Conservation (phyloP, 2,888 invertebrate species). For the Nowickia ferox region DNA sequence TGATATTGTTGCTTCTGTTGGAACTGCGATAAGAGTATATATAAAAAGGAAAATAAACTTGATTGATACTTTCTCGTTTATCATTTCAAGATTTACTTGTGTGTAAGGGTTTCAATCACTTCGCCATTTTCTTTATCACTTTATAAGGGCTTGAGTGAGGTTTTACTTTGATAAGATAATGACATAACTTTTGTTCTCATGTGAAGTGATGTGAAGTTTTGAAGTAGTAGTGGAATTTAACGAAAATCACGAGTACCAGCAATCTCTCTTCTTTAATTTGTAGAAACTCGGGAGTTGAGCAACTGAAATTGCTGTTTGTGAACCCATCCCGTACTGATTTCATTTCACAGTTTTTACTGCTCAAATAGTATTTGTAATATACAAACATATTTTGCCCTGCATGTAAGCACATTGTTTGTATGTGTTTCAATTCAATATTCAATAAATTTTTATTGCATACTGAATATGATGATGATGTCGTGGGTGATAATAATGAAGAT, state of each 20-base stretch:
- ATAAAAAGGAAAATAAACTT: slow-evolving; percentile 35
- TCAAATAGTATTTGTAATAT: no score
- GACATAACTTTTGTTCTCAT: no score
- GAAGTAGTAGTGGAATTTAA: background rate
- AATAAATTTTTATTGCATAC: slow-evolving; percentile 1
- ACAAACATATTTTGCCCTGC: background rate
- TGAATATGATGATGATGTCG: slow-evolving; percentile 8
- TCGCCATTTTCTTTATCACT: slow-evolving; percentile 9
- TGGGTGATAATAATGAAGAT: slow-evolving; percentile 23
- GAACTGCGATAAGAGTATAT: background rate
- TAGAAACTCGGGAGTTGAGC: no score
- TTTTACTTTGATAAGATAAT: slow-evolving; percentile 3
- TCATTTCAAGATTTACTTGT: slow-evolving; percentile 16
- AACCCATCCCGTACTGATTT: no score
- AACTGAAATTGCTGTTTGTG: no score
- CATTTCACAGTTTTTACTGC: no score
- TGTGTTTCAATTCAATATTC: slow-evolving; percentile 37
- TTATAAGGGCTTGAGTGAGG: background rate
- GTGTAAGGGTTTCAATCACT: background rate
- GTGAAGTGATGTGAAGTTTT: no score
- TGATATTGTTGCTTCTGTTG: slow-evolving; percentile 21
- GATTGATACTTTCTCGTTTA: slow-evolving; percentile 34
- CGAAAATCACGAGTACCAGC: no score
- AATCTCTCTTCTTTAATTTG: no score
- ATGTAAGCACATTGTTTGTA: background rate